Evolutionary conservation across 1,140 invertebrate species (phyloP).

Genomic region (Bilobella aurantiaca): DNA sequence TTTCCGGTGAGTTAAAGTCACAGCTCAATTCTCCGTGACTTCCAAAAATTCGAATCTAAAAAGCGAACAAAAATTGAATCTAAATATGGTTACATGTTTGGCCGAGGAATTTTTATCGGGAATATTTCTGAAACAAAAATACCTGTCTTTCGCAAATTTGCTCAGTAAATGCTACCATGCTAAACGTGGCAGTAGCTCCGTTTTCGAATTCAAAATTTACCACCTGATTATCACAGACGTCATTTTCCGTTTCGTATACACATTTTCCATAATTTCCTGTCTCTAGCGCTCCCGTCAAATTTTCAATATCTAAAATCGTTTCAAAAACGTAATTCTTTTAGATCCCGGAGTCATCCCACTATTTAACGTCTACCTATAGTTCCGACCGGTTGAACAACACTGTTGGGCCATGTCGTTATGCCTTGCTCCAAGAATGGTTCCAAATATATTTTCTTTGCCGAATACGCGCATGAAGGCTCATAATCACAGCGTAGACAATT

Average conservation of each 20-base stretch:
- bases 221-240: slow-evolving; percentile 43
- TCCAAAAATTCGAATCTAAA: slow-evolving; percentile 29
- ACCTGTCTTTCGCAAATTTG: slow-evolving; percentile 39
- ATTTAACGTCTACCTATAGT: slow-evolving; percentile 19
- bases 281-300: slow-evolving; percentile 38
- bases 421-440: slow-evolving; percentile 31
- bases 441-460: slow-evolving; percentile 44
- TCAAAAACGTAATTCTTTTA: not conserved
- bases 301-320: slow-evolving; percentile 36
- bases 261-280: slow-evolving; percentile 41
- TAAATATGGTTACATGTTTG: not conserved
- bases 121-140: slow-evolving; percentile 8
- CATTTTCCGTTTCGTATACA: slow-evolving; percentile 44
- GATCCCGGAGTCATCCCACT: too few relatives aligned
- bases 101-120: not conserved
- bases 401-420: slow-evolving; percentile 21
- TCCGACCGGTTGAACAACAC: slow-evolving; percentile 29
- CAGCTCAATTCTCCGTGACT: slow-evolving; percentile 34
- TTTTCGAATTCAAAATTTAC: slow-evolving; percentile 44
- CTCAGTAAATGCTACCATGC: slow-evolving; percentile 45
- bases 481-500: slow-evolving; percentile 42
- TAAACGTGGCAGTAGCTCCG: slow-evolving; percentile 42
- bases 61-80: not conserved
- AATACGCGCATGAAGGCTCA: slow-evolving; percentile 42
- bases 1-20: slow-evolving; percentile 23